Percentiles rank a stretch among this genome's conserved stretches.
phyloP scores from a whole-genome alignment of 2,113 vertebrate genomes.

The Psilopsiagon aymara region DNA sequence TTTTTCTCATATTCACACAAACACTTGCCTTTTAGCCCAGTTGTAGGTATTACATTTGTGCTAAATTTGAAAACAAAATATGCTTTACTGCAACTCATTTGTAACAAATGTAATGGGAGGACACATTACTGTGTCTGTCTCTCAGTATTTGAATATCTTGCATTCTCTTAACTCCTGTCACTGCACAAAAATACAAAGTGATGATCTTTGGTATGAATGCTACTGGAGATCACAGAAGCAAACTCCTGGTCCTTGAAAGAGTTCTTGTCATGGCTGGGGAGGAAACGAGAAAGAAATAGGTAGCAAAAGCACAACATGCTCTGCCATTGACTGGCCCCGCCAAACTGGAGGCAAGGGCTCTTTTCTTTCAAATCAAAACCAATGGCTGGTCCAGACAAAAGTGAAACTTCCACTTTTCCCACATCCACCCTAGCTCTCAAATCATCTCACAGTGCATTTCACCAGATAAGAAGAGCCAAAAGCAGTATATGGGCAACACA shows the following conservation, averaged over 20 bases:
- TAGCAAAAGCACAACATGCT: background rate
- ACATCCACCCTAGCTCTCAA: background rate
- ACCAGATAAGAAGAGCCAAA: background rate
- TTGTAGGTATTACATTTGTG: background rate
- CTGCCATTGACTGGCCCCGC: background rate
- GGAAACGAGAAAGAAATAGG: background rate
- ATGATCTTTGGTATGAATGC: background rate
- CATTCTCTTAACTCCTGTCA: background rate
- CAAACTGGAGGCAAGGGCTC: background rate
- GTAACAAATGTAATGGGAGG: background rate
- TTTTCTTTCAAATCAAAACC: background rate
- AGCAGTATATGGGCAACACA: background rate
- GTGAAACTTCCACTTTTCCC: background rate
- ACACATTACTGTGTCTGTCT: background rate
- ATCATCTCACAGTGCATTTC: background rate
- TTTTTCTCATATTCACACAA: background rate
- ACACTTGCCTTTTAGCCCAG: background rate
- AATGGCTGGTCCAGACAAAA: accelerated
- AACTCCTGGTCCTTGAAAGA: background rate
- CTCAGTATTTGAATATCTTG: background rate
- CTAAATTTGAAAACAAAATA: background rate
- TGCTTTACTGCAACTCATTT: background rate
- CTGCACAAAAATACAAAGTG: background rate
- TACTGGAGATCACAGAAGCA: background rate
- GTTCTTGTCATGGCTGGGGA: background rate